phyloP scores from a whole-genome alignment of 2,888 invertebrate genomes.

The Caenorhabditis imperialis region DNA sequence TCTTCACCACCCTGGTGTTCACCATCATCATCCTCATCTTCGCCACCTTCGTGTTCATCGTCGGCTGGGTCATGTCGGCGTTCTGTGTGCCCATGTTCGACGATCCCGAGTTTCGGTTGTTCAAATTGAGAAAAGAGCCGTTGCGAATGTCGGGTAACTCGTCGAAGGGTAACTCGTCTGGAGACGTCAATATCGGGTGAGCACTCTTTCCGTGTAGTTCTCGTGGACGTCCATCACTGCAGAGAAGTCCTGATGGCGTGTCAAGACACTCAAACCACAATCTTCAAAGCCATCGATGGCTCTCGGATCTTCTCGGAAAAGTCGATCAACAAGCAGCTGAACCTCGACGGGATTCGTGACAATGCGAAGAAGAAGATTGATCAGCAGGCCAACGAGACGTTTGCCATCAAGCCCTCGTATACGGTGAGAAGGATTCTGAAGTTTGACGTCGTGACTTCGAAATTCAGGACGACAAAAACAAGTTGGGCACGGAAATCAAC shows the following conservation, averaged over 20 bases:
- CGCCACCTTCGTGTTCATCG: slow-evolving; percentile 30
- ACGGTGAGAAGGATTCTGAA: neutral
- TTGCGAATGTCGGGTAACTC: too few species aligned
- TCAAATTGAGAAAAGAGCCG: slow-evolving; percentile 9
- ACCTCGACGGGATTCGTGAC: slow-evolving; percentile 1
- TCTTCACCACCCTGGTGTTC: slow-evolving; percentile 1
- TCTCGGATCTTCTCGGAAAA: neutral
- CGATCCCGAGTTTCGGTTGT: slow-evolving; percentile 32
- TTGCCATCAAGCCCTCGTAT: too few species aligned
- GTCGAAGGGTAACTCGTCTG: neutral
- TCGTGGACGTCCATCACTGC: too few species aligned
- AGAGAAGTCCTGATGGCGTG: slow-evolving; percentile 1
- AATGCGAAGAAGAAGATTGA: slow-evolving; percentile 4
- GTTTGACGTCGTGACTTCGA: neutral
- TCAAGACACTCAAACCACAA: neutral
- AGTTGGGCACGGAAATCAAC: too few species aligned
- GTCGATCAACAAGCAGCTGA: slow-evolving; percentile 6
- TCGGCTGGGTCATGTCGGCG: slow-evolving; percentile 53
- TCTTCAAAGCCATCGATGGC: slow-evolving; percentile 23
- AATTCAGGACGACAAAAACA: too few species aligned
- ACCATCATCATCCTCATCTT: slow-evolving; percentile 1
- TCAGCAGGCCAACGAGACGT: neutral
- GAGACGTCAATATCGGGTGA: slow-evolving; percentile 19
- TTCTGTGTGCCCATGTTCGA: slow-evolving; percentile 51
- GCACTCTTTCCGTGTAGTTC: too few species aligned